Percentiles rank a stretch among this genome's conserved stretches.
phyloP scores from a whole-genome alignment of 2,113 vertebrate genomes.

The Strix uralensis region DNA sequence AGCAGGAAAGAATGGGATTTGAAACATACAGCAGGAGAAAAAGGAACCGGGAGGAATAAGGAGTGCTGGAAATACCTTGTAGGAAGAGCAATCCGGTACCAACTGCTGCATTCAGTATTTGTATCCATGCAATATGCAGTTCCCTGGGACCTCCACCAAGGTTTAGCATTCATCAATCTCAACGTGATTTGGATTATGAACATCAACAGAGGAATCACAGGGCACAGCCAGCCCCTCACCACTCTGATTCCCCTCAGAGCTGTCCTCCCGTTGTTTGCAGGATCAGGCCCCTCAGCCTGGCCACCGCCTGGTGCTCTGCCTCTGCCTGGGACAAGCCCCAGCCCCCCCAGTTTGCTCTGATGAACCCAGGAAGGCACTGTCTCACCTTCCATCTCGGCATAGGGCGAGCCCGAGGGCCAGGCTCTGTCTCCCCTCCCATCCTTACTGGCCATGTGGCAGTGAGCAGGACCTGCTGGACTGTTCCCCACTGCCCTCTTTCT shows the following conservation, averaged over 20 bases:
- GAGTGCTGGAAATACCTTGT: neutral
- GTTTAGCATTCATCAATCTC: neutral
- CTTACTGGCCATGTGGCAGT: rapidly evolving
- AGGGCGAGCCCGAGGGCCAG: rapidly evolving
- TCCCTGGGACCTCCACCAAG: neutral
- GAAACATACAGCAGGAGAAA: neutral
- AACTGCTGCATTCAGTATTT: neutral
- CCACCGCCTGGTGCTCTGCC: rapidly evolving
- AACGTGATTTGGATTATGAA: neutral
- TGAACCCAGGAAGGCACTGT: neutral
- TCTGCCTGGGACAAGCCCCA: neutral
- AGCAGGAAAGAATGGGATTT: neutral
- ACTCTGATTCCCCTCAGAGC: neutral
- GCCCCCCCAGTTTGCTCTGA: neutral
- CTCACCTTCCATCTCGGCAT: rapidly evolving
- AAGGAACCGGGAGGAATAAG: neutral
- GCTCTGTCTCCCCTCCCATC: neutral
- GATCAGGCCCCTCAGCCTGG: neutral
- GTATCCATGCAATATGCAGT: neutral
- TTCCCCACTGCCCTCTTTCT: neutral
- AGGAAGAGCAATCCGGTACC: neutral
- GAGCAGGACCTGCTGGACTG: neutral
- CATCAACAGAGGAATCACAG: neutral
- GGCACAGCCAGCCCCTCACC: rapidly evolving
- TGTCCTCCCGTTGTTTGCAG: rapidly evolving